A percentile compares a stretch with the other conserved stretches of the same genome.
Conservation (phyloP, 2,888 invertebrate genomes). For the Heliconius erato region DNA sequence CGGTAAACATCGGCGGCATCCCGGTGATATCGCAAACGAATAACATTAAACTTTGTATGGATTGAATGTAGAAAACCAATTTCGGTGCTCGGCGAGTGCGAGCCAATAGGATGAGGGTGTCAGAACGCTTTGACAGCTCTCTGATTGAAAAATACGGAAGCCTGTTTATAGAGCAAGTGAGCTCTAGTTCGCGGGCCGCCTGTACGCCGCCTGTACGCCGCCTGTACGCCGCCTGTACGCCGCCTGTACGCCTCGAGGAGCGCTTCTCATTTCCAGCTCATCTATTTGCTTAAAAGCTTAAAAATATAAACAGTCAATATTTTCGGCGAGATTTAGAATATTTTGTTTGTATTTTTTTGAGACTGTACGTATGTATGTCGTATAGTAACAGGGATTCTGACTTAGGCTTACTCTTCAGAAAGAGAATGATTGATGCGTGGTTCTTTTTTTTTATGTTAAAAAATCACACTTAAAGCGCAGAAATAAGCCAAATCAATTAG, state of each 20-base stretch:
- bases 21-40: constrained; percentile 86
- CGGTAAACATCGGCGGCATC: constrained; percentile 86
- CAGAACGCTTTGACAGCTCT: constrained; percentile 87
- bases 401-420: neutral
- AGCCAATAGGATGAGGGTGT: constrained; percentile 87
- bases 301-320: constrained; percentile 8
- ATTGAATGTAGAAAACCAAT: constrained; percentile 87
- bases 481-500: too few relatives aligned
- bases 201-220: constrained; percentile 27
- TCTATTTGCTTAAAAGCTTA: constrained; percentile 16
- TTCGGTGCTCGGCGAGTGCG: constrained; percentile 86
- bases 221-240: constrained; percentile 40
- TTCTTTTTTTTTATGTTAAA: too few relatives aligned
- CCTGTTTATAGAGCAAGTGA: constrained; percentile 85
- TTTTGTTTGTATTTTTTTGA: neutral
- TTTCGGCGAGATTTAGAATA: neutral
- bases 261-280: constrained; percentile 34
- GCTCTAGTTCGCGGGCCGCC: constrained; percentile 58
- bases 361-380: neutral
- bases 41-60: constrained; percentile 87
- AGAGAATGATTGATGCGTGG: neutral
- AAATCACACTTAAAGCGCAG: too few relatives aligned
- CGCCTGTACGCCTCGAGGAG: constrained; percentile 13
- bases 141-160: constrained; percentile 88
- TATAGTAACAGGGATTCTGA: neutral